Evolutionary conservation across 2,888 invertebrate species (phyloP), one percentile per base, ranked within the genome.

Genomic region (Himalopsyche kuldschensis): DNA sequence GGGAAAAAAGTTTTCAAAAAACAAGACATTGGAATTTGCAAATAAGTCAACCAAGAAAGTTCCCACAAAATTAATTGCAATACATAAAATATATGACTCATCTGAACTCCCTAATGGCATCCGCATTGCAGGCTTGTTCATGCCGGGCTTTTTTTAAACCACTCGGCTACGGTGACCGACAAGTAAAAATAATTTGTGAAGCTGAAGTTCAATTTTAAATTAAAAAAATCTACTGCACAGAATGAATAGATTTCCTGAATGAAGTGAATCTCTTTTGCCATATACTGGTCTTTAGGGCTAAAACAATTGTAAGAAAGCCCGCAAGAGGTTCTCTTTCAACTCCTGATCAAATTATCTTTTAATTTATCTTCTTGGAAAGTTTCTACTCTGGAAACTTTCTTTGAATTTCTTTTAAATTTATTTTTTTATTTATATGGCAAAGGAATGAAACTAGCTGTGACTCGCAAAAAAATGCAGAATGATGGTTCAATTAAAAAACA

Each of bases 301-400:
- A 85, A 85, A 83, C 85, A 55, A 85, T 81, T 81, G 78, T 81
- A 81, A 83, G 20, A 46, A 80, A 80, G 80, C 35, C 27, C 78
- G 55, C 20, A 69, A 81, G 31, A 75, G 77, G 41, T 55, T 78
- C 30, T 35, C 11, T 46, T 30, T 27, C 31, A 84, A 84, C 84
- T 84, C 75, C n/a, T 80, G 82, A 80, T 81, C 47, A 83, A 84
- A 79, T 84, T 86, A 86, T 86, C 86, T 86, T 86, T 86, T 84
- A 86, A 86, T 86, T 86, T 86, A 86, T 86, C 86, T 86, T 84
- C 75, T 55, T 46, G 30, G 46, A 46, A 78, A 81, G 32, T 84
- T 69, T 80, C 24, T 20, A n/a, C n/a, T 10, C 27, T 15, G 30
- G 32, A 76, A 31, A 2, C 11, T 76, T 35, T 24, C 27, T 69